phyloP scores from a whole-genome alignment of 2,888 invertebrate genomes.

The Ellobium chinense region DNA sequence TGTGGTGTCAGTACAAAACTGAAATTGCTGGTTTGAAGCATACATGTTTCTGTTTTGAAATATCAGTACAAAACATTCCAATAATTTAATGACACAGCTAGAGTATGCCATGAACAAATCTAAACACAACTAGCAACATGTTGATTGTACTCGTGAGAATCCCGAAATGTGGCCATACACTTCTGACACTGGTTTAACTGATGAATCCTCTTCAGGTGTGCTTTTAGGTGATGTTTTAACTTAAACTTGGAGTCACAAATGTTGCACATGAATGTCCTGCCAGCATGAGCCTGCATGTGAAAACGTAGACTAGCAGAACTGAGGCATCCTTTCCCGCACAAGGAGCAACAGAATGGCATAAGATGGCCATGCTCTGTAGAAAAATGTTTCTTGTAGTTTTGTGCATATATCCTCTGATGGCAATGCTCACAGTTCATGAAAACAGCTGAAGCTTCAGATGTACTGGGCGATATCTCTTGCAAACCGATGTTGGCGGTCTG shows the following conservation, averaged over 20 bases:
- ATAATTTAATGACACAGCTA: no score
- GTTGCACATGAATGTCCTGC: conserved; percentile 22
- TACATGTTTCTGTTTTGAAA: no score
- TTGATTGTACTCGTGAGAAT: conserved; percentile 15
- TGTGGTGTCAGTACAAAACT: no score
- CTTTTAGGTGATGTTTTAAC: conserved; percentile 42
- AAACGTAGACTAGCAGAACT: conserved; percentile 4
- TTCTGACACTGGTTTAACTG: conserved; percentile 21
- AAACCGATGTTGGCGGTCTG: no score
- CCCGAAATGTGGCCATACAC: conserved; percentile 27
- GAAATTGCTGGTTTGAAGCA: no score
- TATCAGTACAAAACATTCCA: no score
- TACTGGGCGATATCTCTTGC: background rate
- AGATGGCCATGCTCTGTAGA: conserved; percentile 22
- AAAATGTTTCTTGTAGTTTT: conserved; percentile 28
- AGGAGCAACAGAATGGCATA: conserved; percentile 28
- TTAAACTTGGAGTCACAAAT: conserved; percentile 36
- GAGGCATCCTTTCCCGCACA: conserved; percentile 37
- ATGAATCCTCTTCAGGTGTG: conserved; percentile 31
- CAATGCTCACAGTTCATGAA: conserved; percentile 4
- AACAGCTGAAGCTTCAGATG: background rate
- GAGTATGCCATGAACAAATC: no score
- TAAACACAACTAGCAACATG: conserved; percentile 25
- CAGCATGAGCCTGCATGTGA: conserved; percentile 30
- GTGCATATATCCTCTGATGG: background rate